Evolutionary conservation across 1,140 invertebrate species (phyloP), one percentile per base, ranked within the genome.

Genomic region (Probaryconus sp.): DNA sequence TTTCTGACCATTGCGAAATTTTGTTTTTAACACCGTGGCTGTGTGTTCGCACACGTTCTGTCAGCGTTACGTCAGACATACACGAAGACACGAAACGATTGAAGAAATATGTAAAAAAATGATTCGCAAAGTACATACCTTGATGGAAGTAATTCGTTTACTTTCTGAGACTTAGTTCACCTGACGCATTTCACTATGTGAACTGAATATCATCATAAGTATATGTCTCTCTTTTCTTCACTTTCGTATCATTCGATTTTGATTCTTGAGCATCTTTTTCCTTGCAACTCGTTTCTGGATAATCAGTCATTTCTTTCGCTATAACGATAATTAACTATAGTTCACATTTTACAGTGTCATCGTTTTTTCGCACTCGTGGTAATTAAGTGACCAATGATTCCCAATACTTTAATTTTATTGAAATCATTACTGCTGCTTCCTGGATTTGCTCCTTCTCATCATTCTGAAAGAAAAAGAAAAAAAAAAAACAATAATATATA

Each of bases 351-450:
- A 47, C 14, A 7, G 6, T 28, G 33, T 31, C 17, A 21, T 11
- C 28, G 50, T 56, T 70, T 31, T 53, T 21, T 40, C 30, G 37
- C 35, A 60, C 58, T 60, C 21, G 21, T n/a, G n/a, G n/a, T n/a
- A n/a, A 24, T 24, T 24, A 53, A 53, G 60, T 60, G 33, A 53
- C 38, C 37, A 60, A 35, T 17, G 50, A 56, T 10, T 56, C 50
- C 21, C 45, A 43, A 24, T 40, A 16, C 11, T 53, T 14, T 6
- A 17, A 58, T 2, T 35, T 43, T 17, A 56, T n/a, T n/a, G n/a
- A 18, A 71, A 43, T 65, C 69, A 72, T 72, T 65, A 64, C 69
- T 58, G 45, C 53, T n/a, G n/a, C n/a, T n/a, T n/a, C n/a, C n/a
- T n/a, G n/a, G n/a, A n/a, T n/a, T n/a, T n/a, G n/a, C n/a, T n/a